Base-by-base conservation (phyloP, 2,888 invertebrate species). In the Eristalinus sepulchralis region DNA sequence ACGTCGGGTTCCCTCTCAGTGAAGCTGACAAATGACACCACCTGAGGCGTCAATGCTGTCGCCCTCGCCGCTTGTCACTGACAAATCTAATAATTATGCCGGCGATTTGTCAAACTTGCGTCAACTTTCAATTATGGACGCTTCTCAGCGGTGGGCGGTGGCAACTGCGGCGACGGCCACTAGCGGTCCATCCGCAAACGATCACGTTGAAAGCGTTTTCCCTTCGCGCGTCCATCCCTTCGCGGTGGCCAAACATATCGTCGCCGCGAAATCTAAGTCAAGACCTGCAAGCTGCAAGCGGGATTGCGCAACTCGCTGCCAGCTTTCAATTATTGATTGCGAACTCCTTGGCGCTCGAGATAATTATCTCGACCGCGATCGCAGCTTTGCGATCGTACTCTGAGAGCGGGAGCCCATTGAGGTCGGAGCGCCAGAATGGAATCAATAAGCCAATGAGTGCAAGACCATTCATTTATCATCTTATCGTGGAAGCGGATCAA, bases 1-100 rank as follows among this genome's bases (percentile, higher is more conserved):
- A 36, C 0, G n/a, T 39, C 39, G 39, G n/a, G 27, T 27, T 27
- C 27, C 17, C 8, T 8, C 47, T 17, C 47, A 8, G 47, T 17
- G 47, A 81, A 77, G 36, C 63, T 86, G 83, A 86, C 82, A 83
- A 86, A 86, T 86, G 68, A 75, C 57, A 73, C 75, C 86, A 83
- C 86, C 86, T 39, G 86, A 73, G 73, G 86, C 82, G 78, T 79
- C 86, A 71, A 73, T 82, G 71, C 66, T 79, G 82, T 86, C 82
- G 64, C 68, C 81, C 68, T 75, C 68, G 78, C 62, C 78, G 39
- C 71, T 71, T 71, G 84, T 82, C 82, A 79, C 70, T 86, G 83
- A 86, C 75, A 86, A 86, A 86, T 86, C 55, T 73, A 86, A 86
- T 86, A 86, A 86, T 86, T 86, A 86, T 86, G 67, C 86, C 27